phyloP scores from a whole-genome alignment of 2,888 invertebrate species.

The Vannuccia rotundouncinata region DNA sequence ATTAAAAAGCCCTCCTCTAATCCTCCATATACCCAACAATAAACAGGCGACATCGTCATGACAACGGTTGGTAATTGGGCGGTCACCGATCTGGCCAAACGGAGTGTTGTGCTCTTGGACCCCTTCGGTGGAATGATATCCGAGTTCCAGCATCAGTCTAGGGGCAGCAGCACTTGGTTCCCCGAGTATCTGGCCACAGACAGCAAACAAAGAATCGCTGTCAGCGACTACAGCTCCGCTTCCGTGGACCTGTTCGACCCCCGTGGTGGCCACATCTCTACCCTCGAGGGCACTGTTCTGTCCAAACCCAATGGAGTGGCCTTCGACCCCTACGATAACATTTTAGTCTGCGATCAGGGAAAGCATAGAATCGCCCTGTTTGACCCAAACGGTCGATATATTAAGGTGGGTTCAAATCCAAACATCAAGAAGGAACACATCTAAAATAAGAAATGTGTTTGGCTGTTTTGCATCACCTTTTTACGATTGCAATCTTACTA shows the following conservation, averaged over 20 bases:
- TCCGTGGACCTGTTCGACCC: neutral
- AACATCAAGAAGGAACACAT: neutral
- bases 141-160: neutral
- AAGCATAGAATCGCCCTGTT: neutral
- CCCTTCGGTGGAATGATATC: neutral
- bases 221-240: neutral
- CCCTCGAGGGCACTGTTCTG: neutral
- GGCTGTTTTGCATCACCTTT: neutral
- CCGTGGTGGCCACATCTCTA: neutral
- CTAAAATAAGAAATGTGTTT: neutral
- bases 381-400: constrained; percentile 1
- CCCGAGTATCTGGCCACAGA: neutral
- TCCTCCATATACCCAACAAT: too few relatives aligned
- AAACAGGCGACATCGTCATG: neutral
- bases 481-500: neutral
- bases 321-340: constrained; percentile 9
- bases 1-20: too few relatives aligned
- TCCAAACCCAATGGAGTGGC: neutral
- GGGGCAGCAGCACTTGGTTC: neutral
- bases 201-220: neutral
- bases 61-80: neutral
- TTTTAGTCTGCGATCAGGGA: neutral
- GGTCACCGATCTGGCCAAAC: neutral
- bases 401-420: neutral
- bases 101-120: neutral